Evolutionary conservation across 2,113 vertebrate species (phyloP).

Genomic region (Osmerus mordax): DNA sequence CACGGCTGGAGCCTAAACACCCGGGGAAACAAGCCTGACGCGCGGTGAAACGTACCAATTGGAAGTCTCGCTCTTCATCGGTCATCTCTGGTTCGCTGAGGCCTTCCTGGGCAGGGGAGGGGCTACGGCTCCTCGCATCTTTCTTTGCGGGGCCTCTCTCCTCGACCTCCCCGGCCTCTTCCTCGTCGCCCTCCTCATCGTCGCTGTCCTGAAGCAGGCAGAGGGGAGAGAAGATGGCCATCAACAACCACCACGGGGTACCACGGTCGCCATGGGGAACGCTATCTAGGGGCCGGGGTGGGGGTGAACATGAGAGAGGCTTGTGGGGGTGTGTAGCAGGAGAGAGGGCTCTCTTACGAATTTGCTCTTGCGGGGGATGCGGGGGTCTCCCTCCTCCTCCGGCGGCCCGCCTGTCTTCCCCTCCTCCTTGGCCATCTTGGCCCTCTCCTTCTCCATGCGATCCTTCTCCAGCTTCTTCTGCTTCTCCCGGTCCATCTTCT

Average conservation of each 20-base stretch:
- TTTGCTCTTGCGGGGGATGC: slow-evolving; percentile 95
- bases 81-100: slow-evolving; percentile 96
- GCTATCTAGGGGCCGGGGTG: too few species aligned
- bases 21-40: background rate
- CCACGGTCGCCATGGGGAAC: too few species aligned
- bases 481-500: slow-evolving; percentile 98
- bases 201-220: slow-evolving; percentile 84
- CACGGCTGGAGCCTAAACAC: background rate
- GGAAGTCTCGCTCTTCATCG: slow-evolving; percentile 96
- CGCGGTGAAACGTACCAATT: slow-evolving; percentile 77
- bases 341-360: slow-evolving; percentile 80
- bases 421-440: slow-evolving; percentile 86
- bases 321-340: too few species aligned
- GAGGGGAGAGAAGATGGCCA: background rate
- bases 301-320: too few species aligned
- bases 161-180: slow-evolving; percentile 72
- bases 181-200: slow-evolving; percentile 74
- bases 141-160: slow-evolving; percentile 76
- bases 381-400: slow-evolving; percentile 80
- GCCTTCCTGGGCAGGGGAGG: slow-evolving; percentile 89
- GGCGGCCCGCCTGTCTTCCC: slow-evolving; percentile 72
- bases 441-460: slow-evolving; percentile 91
- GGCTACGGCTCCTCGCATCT: slow-evolving; percentile 79
- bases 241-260: background rate
- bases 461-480: slow-evolving; percentile 95